Evolutionary conservation across 2,888 invertebrate genomes (phyloP).

Genomic region (Fabriciana adippe): DNA sequence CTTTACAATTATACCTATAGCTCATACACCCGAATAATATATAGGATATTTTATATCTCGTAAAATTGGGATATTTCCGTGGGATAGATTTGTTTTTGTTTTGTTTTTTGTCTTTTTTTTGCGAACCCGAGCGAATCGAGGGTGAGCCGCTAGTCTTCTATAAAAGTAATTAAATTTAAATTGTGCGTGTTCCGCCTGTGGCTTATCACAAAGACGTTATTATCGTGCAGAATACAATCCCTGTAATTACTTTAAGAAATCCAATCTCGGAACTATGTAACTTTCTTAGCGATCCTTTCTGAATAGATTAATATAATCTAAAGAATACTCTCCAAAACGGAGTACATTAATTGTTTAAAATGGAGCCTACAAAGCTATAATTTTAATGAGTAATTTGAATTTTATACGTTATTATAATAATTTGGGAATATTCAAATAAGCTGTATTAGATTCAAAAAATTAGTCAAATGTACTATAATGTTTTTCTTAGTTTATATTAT

Average conservation of each 20-base stretch:
- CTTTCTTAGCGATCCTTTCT: constrained; percentile 15
- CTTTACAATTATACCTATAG: too few relatives aligned
- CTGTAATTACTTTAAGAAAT: constrained; percentile 11
- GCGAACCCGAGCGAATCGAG: too few relatives aligned
- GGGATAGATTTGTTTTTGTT: too few relatives aligned
- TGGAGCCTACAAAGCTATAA: constrained; percentile 3
- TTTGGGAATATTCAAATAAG: constrained; percentile 15
- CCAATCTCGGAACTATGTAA: constrained; percentile 12
- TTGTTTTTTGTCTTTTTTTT: too few relatives aligned
- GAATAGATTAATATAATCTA: constrained; percentile 21
- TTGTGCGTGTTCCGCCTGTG: not conserved
- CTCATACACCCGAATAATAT: too few relatives aligned
- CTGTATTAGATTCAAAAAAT: not conserved
- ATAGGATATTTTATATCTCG: too few relatives aligned
- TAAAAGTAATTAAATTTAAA: constrained; percentile 10
- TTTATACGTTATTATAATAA: constrained; percentile 8
- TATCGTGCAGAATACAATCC: constrained; percentile 9
- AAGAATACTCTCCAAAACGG: constrained; percentile 12
- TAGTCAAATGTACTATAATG: too few relatives aligned
- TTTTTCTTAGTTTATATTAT: too few relatives aligned
- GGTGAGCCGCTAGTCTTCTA: not conserved
- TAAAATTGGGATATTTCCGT: too few relatives aligned
- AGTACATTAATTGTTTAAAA: constrained; percentile 20
- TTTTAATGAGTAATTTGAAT: constrained; percentile 14
- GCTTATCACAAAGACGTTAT: constrained; percentile 3